Base-by-base conservation (phyloP, 2,888 invertebrate species). In the Netelia fuscicornis region DNA sequence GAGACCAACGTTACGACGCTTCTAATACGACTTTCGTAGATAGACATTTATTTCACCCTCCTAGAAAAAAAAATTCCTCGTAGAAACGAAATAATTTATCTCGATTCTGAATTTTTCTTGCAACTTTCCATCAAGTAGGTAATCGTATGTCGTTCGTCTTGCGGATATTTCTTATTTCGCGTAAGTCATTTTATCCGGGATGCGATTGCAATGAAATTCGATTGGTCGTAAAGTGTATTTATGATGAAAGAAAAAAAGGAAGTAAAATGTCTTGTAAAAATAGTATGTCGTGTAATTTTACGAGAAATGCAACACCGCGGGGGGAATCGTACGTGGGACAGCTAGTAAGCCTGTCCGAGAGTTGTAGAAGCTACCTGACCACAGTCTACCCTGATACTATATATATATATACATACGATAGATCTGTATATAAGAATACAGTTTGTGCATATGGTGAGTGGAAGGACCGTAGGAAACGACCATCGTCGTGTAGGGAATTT, bases 1-100 rank as follows among this genome's bases (percentile, higher is more conserved):
- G 54, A 78, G 54, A 83, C 20, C 37, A 62, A 48, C 10, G 74
- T 74, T 83, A 78, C 64, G 83, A 83, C 78, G 78, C 83, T 78
- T 68, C 74, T 78, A 56, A 74, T 72, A 60, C 72, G 52, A 75
- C 52, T 5, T 13, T n/a, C n/a, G n/a, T n/a, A n/a, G n/a, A 13
- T 48, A 48, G 10, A 48, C 5, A 48, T 10, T 11, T 56, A 23
- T 56, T 56, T 56, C 56, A 56, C 1, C 20, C 20, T 52, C 11
- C 52, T 13, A 52, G 17, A 11, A 48, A 13, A 1, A 2, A 48
- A 8, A 11, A n/a, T 10, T 2, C 48, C 10, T 48, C 48, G 48
- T 48, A 48, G 48, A 11, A 13, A 48, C 13, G 11, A 48, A 2
- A 48, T 10, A 48, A 48, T 48, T 48, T 48, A 48, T 48, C 48